Evolutionary conservation across 1,140 invertebrate species (phyloP), one percentile per base, ranked within the genome.

Genomic region (Chelonus insularis): DNA sequence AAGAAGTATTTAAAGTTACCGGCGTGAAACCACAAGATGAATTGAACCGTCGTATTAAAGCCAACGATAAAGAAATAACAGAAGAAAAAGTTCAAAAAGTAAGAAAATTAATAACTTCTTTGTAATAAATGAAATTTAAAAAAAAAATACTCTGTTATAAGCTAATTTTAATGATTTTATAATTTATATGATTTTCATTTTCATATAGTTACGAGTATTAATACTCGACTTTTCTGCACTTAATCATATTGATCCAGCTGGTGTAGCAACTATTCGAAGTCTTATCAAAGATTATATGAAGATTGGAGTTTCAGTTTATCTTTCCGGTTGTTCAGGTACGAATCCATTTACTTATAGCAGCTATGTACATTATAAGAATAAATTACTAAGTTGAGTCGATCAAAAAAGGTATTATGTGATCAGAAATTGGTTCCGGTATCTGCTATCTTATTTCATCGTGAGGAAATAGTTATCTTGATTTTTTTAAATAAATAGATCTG

Each of bases 161-260:
- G n/a, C n/a, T n/a, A n/a, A n/a, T n/a, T n/a, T n/a, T n/a, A n/a
- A n/a, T n/a, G n/a, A n/a, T n/a, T n/a, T n/a, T n/a, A 11, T 51
- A 21, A n/a, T 51, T 51, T 21, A 32, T 60, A 39, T 29, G 25
- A 51, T 52, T 9, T 60, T 12, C 39, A 5, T 41, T 14, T 25
- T 37, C 37, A 29, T 68, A 41, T 65, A 86, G 84, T 72, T 87
- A 11, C 80, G 81, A 50, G 85, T 82, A 59, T 75, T 89, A 16
- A 85, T 91, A 66, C 70, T 91, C 23, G 90, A 92, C 71, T 87
- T 90, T 52, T 87, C 87, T 2, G 86, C 86, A 5, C 72, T 91
- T 32, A 87, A 85, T 62, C 89, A 89, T 67, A 85, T 91, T 50
- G 90, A 92, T 79, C 84, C 86, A 6, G 84, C 87, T 0, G 89